These are phyloP conservation scores for Sisyra terminalis DNA, from an alignment of 2,888 invertebrate genomes.

Conservation along the genomic window DNA sequence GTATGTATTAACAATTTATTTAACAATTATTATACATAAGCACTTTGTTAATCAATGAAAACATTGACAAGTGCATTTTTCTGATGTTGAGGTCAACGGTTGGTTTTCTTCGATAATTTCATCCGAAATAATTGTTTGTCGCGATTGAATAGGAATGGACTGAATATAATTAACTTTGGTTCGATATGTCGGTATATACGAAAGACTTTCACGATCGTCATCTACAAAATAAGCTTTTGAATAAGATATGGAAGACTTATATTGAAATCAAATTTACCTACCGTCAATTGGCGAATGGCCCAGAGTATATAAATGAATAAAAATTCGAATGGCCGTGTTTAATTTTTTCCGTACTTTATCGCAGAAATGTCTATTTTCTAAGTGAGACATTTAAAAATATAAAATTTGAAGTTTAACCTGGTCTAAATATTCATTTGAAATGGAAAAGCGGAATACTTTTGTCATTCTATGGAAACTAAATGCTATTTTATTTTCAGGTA, in stretches of 20 bases:
- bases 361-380: neutral
- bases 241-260: no score
- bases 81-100: no score
- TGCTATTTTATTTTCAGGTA: constrained; percentile 30
- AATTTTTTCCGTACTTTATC: constrained; percentile 2
- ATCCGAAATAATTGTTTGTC: no score
- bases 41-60: no score
- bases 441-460: neutral
- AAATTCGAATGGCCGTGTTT: constrained; percentile 1
- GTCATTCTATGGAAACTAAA: neutral
- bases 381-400: neutral
- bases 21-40: no score
- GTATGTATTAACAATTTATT: constrained; percentile 25
- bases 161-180: neutral
- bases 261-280: neutral
- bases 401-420: neutral
- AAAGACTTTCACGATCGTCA: neutral
- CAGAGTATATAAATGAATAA: constrained; percentile 3
- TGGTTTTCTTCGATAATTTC: no score
- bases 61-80: no score
- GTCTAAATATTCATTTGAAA: no score
- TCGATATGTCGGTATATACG: neutral
- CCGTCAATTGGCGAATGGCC: constrained; percentile 6
- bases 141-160: no score
- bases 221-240: neutral